Percentiles rank a stretch among this genome's conserved stretches.
phyloP scores from a whole-genome alignment of 2,888 invertebrate genomes.

The Oscheius sp. region DNA sequence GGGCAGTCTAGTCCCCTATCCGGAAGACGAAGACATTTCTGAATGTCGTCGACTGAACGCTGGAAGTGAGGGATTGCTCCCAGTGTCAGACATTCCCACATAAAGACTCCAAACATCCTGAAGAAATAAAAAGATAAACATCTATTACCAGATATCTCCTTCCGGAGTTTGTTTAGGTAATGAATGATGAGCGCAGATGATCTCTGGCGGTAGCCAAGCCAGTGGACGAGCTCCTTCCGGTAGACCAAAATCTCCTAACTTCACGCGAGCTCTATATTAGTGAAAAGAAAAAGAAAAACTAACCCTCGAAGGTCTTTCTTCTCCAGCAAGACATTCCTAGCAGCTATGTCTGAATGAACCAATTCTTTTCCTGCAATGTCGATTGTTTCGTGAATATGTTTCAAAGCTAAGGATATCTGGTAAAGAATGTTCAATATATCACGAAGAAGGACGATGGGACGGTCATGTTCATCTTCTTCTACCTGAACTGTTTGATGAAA shows the following conservation, averaged over 20 bases:
- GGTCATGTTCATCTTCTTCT: conserved; percentile 54
- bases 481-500: neutral
- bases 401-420: conserved; percentile 57
- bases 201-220: conserved; percentile 67
- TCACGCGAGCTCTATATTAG: conserved; percentile 43
- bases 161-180: conserved; percentile 61
- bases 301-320: conserved; percentile 56
- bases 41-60: conserved; percentile 62
- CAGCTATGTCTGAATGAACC: conserved; percentile 65
- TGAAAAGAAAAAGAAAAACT: neutral
- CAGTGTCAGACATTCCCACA: conserved; percentile 67
- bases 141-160: conserved; percentile 61
- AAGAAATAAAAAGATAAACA: neutral
- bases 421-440: conserved; percentile 58
- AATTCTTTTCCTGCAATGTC: conserved; percentile 62
- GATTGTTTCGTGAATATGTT: conserved; percentile 59
- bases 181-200: conserved; percentile 58
- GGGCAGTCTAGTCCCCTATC: conserved; percentile 65
- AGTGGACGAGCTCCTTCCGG: conserved; percentile 63
- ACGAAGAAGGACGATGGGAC: conserved; percentile 55
- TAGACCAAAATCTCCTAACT: conserved; percentile 67
- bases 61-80: conserved; percentile 67
- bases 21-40: conserved; percentile 51
- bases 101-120: conserved; percentile 66
- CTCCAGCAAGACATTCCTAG: conserved; percentile 63